phyloP scores from a whole-genome alignment of 2,888 invertebrate species.

The Eupeodes luniger region DNA sequence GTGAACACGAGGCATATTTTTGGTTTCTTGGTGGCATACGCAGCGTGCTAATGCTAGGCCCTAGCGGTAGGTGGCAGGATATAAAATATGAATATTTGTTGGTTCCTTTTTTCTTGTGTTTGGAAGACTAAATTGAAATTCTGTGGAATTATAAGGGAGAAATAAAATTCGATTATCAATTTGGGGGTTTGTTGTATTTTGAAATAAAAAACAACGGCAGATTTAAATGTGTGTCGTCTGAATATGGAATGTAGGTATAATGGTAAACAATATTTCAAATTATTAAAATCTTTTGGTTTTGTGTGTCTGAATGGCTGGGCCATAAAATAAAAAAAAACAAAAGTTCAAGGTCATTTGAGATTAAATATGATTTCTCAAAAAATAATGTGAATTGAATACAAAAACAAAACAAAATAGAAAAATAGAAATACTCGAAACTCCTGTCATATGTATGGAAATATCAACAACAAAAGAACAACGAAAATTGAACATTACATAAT shows the following conservation, averaged over 20 bases:
- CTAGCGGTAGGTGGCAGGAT: not conserved
- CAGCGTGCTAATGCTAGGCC: not conserved
- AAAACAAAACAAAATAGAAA: not conserved
- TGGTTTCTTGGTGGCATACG: not conserved
- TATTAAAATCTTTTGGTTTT: slow-evolving; percentile 22
- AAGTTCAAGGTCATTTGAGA: slow-evolving; percentile 27
- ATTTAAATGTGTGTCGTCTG: slow-evolving; percentile 27
- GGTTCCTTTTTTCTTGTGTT: not conserved
- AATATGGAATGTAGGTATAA: not conserved
- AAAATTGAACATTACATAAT: not conserved
- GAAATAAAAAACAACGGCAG: not conserved
- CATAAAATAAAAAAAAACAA: not conserved
- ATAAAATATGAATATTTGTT: not conserved
- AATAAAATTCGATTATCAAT: slow-evolving; percentile 49
- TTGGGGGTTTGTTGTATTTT: slow-evolving; percentile 1
- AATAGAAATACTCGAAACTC: not conserved
- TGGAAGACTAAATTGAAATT: slow-evolving; percentile 17
- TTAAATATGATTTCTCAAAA: slow-evolving; percentile 3
- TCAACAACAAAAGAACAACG: not conserved
- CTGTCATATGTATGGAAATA: not conserved
- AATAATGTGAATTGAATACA: not conserved
- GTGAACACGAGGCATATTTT: slow-evolving; percentile 12
- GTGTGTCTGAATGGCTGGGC: slow-evolving; percentile 2
- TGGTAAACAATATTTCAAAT: slow-evolving; percentile 21
- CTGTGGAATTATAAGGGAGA: slow-evolving; percentile 14